phyloP scores from a whole-genome alignment of 2,888 invertebrate genomes.

The Brachynemurus nebulosus region DNA sequence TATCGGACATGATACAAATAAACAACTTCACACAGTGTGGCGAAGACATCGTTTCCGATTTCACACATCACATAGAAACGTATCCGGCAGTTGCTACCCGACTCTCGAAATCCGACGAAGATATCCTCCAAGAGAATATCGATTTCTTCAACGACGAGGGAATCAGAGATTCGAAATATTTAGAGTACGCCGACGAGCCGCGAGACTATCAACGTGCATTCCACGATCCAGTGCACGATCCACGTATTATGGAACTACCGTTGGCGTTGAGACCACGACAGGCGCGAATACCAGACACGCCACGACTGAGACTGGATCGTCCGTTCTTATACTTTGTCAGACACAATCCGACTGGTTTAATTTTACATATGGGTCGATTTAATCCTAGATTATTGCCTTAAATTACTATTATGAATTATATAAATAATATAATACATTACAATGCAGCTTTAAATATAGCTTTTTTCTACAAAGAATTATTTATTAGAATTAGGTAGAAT shows the following conservation, averaged over 20 bases:
- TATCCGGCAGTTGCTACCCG: constrained; percentile 53
- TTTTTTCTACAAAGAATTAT: too few species aligned
- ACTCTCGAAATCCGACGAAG: neutral
- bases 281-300: constrained; percentile 53
- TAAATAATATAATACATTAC: too few species aligned
- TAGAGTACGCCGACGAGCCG: constrained; percentile 33
- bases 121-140: constrained; percentile 22
- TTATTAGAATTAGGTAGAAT: too few species aligned
- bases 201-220: constrained; percentile 54
- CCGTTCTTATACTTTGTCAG: constrained; percentile 81
- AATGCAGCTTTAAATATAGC: too few species aligned
- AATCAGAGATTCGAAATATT: constrained; percentile 22
- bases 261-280: constrained; percentile 56
- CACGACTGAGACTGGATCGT: constrained; percentile 68
- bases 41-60: constrained; percentile 51
- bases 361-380: constrained; percentile 76
- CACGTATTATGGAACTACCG: constrained; percentile 41
- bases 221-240: constrained; percentile 47
- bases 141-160: constrained; percentile 31
- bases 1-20: constrained; percentile 72
- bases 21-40: constrained; percentile 77
- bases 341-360: constrained; percentile 84
- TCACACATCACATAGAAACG: constrained; percentile 63
- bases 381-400: constrained; percentile 70
- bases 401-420: constrained; percentile 19